A percentile compares a stretch with the other conserved stretches of the same genome.
phyloP scores from a whole-genome alignment of 1,140 invertebrate species.

The Aphelenchoides besseyi region DNA sequence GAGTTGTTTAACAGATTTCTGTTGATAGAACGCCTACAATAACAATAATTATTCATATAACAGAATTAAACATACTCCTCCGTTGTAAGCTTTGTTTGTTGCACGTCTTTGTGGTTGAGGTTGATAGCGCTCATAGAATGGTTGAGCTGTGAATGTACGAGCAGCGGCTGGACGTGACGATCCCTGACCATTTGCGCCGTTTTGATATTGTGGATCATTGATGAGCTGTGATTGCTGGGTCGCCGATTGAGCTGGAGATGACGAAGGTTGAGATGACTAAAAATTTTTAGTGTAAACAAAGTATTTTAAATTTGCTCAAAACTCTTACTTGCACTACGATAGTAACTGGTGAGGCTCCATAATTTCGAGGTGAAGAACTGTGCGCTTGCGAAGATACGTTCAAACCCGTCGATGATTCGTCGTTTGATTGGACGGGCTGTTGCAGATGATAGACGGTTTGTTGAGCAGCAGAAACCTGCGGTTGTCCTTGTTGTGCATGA shows the following conservation, averaged over 20 bases:
- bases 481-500: no score
- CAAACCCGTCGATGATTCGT: neutral
- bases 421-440: neutral
- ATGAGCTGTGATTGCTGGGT: no score
- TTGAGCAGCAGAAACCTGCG: neutral
- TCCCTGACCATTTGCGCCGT: neutral
- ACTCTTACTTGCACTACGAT: neutral
- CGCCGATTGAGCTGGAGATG: neutral
- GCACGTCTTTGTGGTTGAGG: neutral
- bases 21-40: neutral
- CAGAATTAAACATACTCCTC: neutral
- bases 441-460: neutral
- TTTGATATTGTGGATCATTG: neutral
- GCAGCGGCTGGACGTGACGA: neutral
- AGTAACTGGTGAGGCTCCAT: neutral
- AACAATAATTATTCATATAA: neutral
- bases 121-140: conserved; percentile 5
- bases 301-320: neutral
- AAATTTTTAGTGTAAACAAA: neutral
- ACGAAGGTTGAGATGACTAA: neutral
- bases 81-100: neutral
- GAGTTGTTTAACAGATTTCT: neutral
- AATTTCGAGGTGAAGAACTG: neutral
- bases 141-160: neutral
- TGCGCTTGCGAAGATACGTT: neutral